Evolutionary conservation across 1,140 invertebrate genomes (phyloP).

Genomic region (Steinernema feltiae): DNA sequence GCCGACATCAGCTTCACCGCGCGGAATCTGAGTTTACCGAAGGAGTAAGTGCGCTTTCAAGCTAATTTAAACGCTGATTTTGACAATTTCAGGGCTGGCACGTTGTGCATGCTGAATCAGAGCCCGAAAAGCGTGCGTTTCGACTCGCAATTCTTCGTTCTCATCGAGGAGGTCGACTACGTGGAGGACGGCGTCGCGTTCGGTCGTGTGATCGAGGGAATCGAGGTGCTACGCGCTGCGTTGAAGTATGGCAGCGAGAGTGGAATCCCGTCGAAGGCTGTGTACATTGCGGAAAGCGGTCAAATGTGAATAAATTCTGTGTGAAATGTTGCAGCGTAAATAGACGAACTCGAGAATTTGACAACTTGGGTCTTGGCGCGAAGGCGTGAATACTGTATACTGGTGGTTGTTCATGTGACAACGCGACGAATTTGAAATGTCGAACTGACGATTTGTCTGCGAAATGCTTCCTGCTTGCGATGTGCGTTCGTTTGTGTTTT

Average conservation of each 20-base stretch:
- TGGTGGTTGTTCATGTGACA: too few species aligned
- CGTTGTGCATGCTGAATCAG: neutral
- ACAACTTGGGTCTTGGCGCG: too few species aligned
- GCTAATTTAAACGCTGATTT: neutral
- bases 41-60: neutral
- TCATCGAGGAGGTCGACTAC: neutral
- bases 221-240: neutral
- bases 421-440: too few species aligned
- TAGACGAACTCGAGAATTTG: too few species aligned
- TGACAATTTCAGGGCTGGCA: neutral
- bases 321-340: too few species aligned
- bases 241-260: neutral
- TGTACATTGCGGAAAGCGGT: neutral
- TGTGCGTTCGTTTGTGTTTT: too few species aligned
- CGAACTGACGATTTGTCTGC: too few species aligned
- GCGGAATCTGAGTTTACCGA: neutral
- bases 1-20: neutral
- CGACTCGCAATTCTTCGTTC: slow-evolving; percentile 2
- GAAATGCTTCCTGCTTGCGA: too few species aligned
- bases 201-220: neutral
- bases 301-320: too few species aligned
- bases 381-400: too few species aligned
- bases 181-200: neutral
- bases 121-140: neutral
- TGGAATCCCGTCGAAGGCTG: neutral